Base-by-base conservation (phyloP, 1,140 invertebrate species). In the Druon quercuslanigerum region DNA sequence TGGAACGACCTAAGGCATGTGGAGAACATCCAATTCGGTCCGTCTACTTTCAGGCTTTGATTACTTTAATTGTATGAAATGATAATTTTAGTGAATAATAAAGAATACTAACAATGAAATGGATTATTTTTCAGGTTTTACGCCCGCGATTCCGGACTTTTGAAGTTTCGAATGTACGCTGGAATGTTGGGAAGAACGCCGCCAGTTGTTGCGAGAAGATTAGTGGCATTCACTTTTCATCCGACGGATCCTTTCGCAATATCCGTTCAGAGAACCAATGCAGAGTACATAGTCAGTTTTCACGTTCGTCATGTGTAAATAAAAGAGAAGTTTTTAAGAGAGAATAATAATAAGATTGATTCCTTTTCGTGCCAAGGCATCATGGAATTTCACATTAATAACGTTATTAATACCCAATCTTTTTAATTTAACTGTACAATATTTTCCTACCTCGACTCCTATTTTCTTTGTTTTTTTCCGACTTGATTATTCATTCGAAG, bases 191-290 rank as follows among this genome's bases (percentile, higher is more conserved):
- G 93, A 70, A 92, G 93, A 90, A 91, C 93, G 80, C 89, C 88
- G 40, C 93, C 93, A 12, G 92, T 92, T 74, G 91, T 92, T 74
- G 86, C 66, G 3, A 92, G 96, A 83, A 90, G 97, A 81, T 92
- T 99, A 2, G 98, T 99, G n/a, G 97, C 98, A 11, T 99, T 99
- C 89, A 98, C 97, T n/a, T 99, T 98, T 90, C 98, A 99, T 92
- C 98, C 98, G 0, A 96, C 95, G 51, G 97, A 99, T 92, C 98
- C 98, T 11, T 98, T 99, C 91, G 96, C 97, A 11, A 97, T 99
- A 74, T 99, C 97, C 85, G 97, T 99, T 19, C 98, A 99, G 90
- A 92, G 98, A 84, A 97, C 97, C 14, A 97, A 98, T 92, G 94
- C 97, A n/a, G 97, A 98, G 88, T 99, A 99, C 90, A 96, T 98